A percentile compares a stretch with the other conserved stretches of the same genome.
Evolutionary conservation across 1,140 invertebrate species (phyloP).

Genomic region (Magallana gigas): DNA sequence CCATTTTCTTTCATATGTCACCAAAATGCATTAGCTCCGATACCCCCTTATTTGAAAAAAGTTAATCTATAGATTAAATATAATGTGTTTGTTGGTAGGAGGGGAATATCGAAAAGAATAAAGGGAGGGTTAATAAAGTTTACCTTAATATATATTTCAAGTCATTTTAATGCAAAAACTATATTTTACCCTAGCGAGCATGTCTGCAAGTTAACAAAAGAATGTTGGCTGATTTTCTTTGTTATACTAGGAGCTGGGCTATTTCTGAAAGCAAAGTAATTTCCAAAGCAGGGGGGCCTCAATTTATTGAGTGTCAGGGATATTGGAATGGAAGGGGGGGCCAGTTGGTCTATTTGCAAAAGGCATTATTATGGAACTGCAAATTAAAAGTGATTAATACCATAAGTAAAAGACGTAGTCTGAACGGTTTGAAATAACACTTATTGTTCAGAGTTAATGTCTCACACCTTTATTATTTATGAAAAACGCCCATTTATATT

Average conservation of each 20-base stretch:
- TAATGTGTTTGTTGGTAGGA: neutral
- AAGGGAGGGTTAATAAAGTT: neutral
- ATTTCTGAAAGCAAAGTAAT: constrained; percentile 2
- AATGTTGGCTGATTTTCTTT: neutral
- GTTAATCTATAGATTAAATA: neutral
- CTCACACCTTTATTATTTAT: too few relatives aligned
- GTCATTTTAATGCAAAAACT: neutral
- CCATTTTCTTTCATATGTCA: neutral
- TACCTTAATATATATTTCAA: constrained; percentile 5
- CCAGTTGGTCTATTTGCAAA: too few relatives aligned
- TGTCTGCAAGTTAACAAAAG: constrained; percentile 9
- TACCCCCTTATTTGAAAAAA: constrained; percentile 1
- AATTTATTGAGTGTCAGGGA: neutral
- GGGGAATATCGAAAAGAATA: neutral
- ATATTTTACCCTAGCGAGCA: neutral
- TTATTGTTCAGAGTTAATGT: too few relatives aligned
- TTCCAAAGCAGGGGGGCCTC: neutral
- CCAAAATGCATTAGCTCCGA: constrained; percentile 11
- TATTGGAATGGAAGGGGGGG: neutral
- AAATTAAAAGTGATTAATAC: neutral
- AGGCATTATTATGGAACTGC: neutral
- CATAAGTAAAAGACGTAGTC: neutral
- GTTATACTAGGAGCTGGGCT: neutral
- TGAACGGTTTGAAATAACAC: neutral
- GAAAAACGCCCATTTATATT: too few relatives aligned